These are phyloP conservation scores for Pteruthius melanotis DNA, from an alignment of 2,113 vertebrate genomes.

Conservation along the genomic window DNA sequence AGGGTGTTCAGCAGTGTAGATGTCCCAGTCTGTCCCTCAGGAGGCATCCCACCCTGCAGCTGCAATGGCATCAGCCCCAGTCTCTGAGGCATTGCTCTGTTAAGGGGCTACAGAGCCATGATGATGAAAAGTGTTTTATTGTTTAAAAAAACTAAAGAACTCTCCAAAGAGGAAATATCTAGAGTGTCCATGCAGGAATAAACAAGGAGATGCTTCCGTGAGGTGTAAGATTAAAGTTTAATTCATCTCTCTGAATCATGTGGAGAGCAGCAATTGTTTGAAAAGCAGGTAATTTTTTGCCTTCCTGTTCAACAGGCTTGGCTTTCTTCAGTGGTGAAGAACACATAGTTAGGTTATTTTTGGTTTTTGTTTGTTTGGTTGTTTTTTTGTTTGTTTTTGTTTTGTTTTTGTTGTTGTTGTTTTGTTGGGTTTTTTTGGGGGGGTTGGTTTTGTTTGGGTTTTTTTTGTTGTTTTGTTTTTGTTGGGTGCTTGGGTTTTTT, in stretches of 20 bases:
- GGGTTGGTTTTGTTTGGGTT: too few relatives aligned
- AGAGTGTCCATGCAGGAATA: neutral
- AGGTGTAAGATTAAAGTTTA: neutral
- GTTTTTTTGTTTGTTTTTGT: too few relatives aligned
- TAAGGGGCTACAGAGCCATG: neutral
- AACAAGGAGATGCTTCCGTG: neutral
- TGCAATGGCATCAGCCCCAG: neutral
- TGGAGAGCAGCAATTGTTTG: neutral
- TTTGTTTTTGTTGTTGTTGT: too few relatives aligned
- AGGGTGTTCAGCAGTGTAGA: neutral
- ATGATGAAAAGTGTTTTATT: neutral
- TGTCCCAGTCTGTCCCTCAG: neutral
- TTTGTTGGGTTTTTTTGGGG: too few relatives aligned
- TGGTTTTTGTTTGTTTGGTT: neutral
- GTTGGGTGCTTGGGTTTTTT: too few relatives aligned
- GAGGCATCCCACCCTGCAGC: neutral
- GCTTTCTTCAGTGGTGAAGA: neutral
- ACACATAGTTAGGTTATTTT: too few relatives aligned
- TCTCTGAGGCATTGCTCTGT: neutral
- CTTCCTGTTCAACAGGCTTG: neutral
- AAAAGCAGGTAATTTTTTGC: neutral
- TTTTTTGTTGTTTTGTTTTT: too few relatives aligned
- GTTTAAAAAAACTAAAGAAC: neutral
- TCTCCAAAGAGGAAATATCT: neutral
- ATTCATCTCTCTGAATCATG: neutral